Conservation (phyloP, 2,888 invertebrate genomes). For the Limnephilus lunatus region DNA sequence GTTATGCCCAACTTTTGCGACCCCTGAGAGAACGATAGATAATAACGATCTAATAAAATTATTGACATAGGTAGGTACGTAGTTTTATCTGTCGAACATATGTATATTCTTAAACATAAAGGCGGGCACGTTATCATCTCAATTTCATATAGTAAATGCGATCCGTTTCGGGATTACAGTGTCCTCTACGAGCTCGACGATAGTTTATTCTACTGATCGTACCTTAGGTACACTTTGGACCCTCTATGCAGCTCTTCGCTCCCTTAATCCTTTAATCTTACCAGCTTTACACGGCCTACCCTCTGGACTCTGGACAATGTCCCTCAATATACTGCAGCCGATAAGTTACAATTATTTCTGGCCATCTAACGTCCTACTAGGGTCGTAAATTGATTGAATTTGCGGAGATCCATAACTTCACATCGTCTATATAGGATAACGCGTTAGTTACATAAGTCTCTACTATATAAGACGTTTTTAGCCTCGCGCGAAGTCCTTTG, state of each 20-base stretch:
- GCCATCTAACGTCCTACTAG: not conserved
- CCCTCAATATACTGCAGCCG: not conserved
- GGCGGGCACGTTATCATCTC: not conserved
- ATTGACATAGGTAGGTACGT: not conserved
- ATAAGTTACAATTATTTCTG: slow-evolving; percentile 27
- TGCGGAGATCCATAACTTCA: not conserved
- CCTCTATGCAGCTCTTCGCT: not conserved
- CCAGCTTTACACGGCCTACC: not conserved
- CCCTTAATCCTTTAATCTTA: not conserved
- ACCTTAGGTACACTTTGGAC: not conserved
- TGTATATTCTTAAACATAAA: not conserved
- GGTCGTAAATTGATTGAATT: not conserved
- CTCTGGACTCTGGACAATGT: not conserved
- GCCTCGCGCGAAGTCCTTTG: not conserved
- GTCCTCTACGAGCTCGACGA: not conserved
- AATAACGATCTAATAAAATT: not conserved
- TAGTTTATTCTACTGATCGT: not conserved
- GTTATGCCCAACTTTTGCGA: not conserved
- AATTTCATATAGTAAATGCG: not conserved
- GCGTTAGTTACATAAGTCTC: no score
- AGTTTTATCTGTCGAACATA: not conserved
- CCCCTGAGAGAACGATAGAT: not conserved
- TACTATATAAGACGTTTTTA: not conserved
- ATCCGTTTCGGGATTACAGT: not conserved
- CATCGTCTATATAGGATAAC: not conserved